Evolutionary conservation across 92 coral and sea anemone species (phyloP).

Genomic region (Bergia puertoricense): DNA sequence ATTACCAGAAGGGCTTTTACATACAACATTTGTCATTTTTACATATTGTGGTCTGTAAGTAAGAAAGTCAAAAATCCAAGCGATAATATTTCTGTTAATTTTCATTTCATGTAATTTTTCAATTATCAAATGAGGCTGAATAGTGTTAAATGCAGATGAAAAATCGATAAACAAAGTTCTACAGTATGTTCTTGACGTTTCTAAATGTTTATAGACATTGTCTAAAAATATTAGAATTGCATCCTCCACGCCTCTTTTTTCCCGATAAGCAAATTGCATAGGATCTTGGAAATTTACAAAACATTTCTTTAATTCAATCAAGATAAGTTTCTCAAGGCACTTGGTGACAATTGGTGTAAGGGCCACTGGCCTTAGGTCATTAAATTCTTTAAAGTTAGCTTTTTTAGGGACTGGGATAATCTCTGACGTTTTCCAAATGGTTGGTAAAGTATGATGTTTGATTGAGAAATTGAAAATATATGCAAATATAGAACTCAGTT

Average conservation of each 20-base stretch:
- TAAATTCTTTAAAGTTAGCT: neutral
- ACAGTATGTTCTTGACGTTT: neutral
- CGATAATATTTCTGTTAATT: neutral
- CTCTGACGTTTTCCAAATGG: no score
- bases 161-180: neutral
- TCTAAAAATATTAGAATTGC: slow-evolving; percentile 10
- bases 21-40: neutral
- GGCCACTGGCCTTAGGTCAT: neutral
- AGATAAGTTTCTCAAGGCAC: neutral
- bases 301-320: neutral
- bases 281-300: slow-evolving; percentile 12
- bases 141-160: slow-evolving; percentile 10
- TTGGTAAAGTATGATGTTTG: neutral
- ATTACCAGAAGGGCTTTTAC: neutral
- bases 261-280: slow-evolving; percentile 24
- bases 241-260: slow-evolving; percentile 1
- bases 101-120: slow-evolving; percentile 9
- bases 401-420: neutral
- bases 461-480: neutral
- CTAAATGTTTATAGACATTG: neutral
- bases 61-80: neutral
- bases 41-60: slow-evolving; percentile 28
- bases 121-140: slow-evolving; percentile 25
- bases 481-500: neutral
- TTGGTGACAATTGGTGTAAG: neutral